A percentile compares a stretch with the other conserved stretches of the same genome.
phyloP scores from a whole-genome alignment of 1,140 invertebrate genomes.

The Ylistrum balloti region DNA sequence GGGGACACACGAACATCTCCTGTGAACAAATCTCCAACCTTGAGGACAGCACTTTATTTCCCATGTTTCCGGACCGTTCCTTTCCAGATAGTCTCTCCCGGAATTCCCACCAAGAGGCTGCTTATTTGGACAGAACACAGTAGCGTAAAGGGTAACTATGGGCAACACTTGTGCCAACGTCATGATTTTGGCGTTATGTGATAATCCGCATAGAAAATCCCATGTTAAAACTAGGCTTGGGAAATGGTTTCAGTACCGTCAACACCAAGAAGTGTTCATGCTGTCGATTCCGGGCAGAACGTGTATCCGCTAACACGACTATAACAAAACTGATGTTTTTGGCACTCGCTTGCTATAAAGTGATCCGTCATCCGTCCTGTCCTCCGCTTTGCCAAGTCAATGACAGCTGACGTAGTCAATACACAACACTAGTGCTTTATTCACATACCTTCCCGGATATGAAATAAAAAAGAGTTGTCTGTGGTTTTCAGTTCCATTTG shows the following conservation, averaged over 20 bases:
- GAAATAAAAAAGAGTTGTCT: background rate
- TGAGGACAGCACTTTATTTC: background rate
- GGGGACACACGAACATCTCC: background rate
- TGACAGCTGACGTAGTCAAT: background rate
- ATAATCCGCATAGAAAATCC: background rate
- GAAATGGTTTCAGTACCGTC: background rate
- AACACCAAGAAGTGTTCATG: background rate
- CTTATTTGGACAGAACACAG: background rate
- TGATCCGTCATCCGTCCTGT: background rate
- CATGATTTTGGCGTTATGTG: background rate
- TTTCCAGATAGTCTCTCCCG: background rate
- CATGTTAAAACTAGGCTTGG: background rate
- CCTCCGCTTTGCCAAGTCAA: background rate
- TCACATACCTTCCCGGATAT: background rate
- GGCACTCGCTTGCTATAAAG: slow-evolving; percentile 30
- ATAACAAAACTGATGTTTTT: background rate
- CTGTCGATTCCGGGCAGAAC: background rate
- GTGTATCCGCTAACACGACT: background rate
- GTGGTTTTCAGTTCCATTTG: background rate
- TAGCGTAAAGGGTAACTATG: background rate
- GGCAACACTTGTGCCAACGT: background rate
- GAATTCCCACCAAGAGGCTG: background rate
- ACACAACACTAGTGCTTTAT: background rate
- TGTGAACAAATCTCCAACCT: background rate
- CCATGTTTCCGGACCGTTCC: background rate